These are phyloP conservation scores for Vulpes vulpes DNA, from an alignment of 2,113 vertebrate species.

Conservation along the genomic window DNA sequence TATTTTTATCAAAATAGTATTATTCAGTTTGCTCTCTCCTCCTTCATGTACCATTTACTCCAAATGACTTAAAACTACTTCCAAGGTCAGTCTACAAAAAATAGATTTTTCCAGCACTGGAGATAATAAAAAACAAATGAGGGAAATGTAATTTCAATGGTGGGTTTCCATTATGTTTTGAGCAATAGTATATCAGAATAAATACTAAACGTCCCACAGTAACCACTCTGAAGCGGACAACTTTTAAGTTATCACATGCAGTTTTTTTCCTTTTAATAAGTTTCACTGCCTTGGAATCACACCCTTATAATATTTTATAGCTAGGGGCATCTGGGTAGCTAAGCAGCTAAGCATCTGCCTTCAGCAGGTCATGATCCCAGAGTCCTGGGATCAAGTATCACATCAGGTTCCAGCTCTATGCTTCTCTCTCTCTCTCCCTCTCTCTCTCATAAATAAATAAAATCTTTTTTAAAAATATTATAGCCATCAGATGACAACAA, in stretches of 20 bases:
- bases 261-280: not conserved
- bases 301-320: not conserved
- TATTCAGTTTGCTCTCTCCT: conserved; percentile 1
- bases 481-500: conserved; percentile 13
- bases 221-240: not conserved
- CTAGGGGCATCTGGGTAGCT: too few species aligned
- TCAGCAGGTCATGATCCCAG: too few species aligned
- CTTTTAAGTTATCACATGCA: not conserved
- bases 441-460: too few species aligned
- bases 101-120: not conserved
- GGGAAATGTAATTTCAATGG: conserved; percentile 22
- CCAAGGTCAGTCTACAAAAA: conserved; percentile 48
- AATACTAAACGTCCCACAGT: conserved; percentile 27
- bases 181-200: not conserved
- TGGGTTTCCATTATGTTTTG: not conserved
- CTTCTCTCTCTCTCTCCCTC: too few species aligned
- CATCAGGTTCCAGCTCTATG: too few species aligned
- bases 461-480: too few species aligned
- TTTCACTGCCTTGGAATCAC: not conserved
- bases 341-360: too few species aligned
- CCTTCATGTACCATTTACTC: not conserved
- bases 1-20: conserved; percentile 32
- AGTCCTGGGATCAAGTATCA: too few species aligned
- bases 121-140: conserved; percentile 49
- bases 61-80: conserved; percentile 38